Evolutionary conservation across 2,797 vertebrate species (phyloP).

Genomic region (Labeo calbasu): DNA sequence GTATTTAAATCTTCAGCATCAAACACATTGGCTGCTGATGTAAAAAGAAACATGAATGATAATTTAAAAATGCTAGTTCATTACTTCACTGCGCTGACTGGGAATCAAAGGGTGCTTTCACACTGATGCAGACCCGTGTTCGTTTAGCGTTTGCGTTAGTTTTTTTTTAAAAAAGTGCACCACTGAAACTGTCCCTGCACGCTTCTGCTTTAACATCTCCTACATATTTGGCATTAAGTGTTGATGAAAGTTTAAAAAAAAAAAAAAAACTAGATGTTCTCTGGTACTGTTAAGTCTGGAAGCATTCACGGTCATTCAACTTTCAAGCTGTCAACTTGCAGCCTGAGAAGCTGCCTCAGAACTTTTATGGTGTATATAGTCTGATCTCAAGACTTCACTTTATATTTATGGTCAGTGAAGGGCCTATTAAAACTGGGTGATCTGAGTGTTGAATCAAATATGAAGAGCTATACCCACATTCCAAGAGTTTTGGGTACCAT

Average conservation of each 20-base stretch:
- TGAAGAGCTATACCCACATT: slow-evolving; percentile 40
- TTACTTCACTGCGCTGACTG: neutral
- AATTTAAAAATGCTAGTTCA: slow-evolving; percentile 17
- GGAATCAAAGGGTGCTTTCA: neutral
- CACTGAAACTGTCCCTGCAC: neutral
- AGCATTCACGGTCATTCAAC: slow-evolving; percentile 16
- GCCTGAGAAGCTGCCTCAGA: slow-evolving; percentile 40
- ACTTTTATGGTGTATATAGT: slow-evolving; percentile 13
- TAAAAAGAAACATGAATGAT: neutral
- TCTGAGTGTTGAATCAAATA: slow-evolving; percentile 38
- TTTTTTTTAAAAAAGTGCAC: neutral
- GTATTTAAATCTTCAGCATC: neutral
- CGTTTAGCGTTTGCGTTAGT: neutral
- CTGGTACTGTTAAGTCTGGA: slow-evolving; percentile 19
- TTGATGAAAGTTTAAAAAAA: neutral
- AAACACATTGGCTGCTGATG: neutral
- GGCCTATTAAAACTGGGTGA: slow-evolving; percentile 18
- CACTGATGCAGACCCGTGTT: neutral
- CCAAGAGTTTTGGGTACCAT: slow-evolving; percentile 34
- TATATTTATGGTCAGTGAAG: slow-evolving; percentile 34
- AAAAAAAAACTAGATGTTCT: neutral
- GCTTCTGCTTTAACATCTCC: neutral
- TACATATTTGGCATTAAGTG: neutral
- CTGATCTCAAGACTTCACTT: slow-evolving; percentile 26
- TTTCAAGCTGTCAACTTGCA: slow-evolving; percentile 40